Conservation (phyloP, 2,113 vertebrate species). For the Leptobrachium ailaonicum region DNA sequence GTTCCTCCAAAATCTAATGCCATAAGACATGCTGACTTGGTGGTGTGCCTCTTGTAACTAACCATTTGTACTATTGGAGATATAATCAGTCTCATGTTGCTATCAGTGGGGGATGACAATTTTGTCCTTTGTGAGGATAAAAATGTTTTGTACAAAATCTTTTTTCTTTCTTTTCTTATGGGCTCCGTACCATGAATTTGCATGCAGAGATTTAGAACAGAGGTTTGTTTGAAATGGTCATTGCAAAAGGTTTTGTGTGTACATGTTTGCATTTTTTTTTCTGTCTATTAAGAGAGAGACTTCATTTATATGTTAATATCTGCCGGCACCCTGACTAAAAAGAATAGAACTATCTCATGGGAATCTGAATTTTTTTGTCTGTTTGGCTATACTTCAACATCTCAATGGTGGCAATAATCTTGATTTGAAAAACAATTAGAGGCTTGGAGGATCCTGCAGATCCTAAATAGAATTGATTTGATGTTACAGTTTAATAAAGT, state of each 20-base stretch:
- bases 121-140: conserved; percentile 58
- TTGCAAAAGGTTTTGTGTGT: conserved; percentile 67
- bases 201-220: conserved; percentile 65
- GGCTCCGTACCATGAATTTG: conserved; percentile 63
- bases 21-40: conserved; percentile 60
- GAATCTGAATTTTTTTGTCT: conserved; percentile 80
- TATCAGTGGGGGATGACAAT: conserved; percentile 75
- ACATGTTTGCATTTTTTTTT: conserved; percentile 80
- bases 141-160: conserved; percentile 71
- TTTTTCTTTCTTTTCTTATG: conserved; percentile 53
- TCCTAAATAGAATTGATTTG: conserved; percentile 65
- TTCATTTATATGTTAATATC: conserved; percentile 88
- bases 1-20: conserved; percentile 59
- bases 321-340: conserved; percentile 72
- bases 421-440: conserved; percentile 86
- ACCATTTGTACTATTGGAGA: conserved; percentile 83
- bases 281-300: conserved; percentile 73
- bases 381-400: conserved; percentile 75
- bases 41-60: conserved; percentile 72
- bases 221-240: conserved; percentile 70
- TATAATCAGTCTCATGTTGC: conserved; percentile 84
- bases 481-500: conserved; percentile 74
- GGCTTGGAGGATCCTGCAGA: conserved; percentile 64
- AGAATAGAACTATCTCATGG: conserved; percentile 83
- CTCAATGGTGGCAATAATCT: conserved; percentile 84